Evolutionary conservation across 2,113 vertebrate species (phyloP).

Genomic region (Nycticebus coucang): DNA sequence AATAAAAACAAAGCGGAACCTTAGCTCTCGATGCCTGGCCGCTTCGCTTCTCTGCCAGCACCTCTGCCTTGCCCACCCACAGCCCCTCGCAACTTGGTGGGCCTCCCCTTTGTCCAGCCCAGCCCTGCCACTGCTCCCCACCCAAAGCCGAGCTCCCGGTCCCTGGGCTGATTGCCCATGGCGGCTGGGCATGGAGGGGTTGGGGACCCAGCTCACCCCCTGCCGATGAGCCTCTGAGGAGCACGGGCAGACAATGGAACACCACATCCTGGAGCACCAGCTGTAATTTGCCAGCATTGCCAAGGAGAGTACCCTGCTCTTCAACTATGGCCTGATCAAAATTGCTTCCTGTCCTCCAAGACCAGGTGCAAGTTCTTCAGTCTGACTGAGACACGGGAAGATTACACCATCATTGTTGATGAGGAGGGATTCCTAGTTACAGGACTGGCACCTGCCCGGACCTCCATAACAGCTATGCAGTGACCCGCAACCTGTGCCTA

Average conservation of each 20-base stretch:
- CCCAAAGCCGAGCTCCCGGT: constrained; percentile 65
- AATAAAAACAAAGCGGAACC: too few species aligned
- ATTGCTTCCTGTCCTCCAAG: constrained; percentile 96
- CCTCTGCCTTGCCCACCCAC: constrained; percentile 79
- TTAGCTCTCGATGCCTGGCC: too few species aligned
- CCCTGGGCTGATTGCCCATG: constrained; percentile 28
- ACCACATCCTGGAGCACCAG: constrained; percentile 98
- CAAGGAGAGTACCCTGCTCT: constrained; percentile 95
- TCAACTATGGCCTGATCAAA: constrained; percentile 98
- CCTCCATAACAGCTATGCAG: too few species aligned
- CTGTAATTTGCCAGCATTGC: constrained; percentile 97
- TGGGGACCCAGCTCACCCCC: constrained; percentile 78
- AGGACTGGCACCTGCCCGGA: too few species aligned
- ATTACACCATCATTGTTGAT: too few species aligned
- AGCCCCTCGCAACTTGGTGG: constrained; percentile 82
- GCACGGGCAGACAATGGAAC: constrained; percentile 97
- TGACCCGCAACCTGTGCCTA: too few species aligned
- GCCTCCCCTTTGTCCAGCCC: constrained; percentile 77
- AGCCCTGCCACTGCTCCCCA: constrained; percentile 48
- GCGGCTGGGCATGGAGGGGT: constrained; percentile 39
- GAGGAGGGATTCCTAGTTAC: too few species aligned
- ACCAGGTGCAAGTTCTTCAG: too few species aligned
- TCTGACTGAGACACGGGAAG: too few species aligned
- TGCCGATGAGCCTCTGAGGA: constrained; percentile 91
- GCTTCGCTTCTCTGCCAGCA: constrained; percentile 70